A percentile compares a stretch with the other conserved stretches of the same genome.
These are phyloP conservation scores for Stenotaenia linearis DNA, from an alignment of 2,888 invertebrate genomes.

Conservation along the genomic window DNA sequence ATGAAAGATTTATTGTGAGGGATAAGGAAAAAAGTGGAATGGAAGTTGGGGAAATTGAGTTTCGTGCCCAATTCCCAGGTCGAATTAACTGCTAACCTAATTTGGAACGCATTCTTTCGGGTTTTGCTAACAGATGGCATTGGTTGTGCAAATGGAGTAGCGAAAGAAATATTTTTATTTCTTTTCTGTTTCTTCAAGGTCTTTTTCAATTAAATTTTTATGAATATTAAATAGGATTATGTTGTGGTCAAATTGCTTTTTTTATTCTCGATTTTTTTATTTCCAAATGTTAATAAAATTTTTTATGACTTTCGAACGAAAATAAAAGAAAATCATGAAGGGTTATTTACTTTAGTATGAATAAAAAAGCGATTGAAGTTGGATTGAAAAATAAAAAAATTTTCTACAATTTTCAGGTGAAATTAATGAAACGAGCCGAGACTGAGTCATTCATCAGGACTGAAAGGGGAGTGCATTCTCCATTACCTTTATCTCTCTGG, in stretches of 20 bases:
- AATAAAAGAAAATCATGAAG: neutral
- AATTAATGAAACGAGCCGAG: neutral
- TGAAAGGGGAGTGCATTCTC: neutral
- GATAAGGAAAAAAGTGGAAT: neutral
- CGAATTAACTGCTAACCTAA: slow-evolving; percentile 9
- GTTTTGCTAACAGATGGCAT: neutral
- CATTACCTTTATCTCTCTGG: neutral
- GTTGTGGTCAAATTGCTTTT: neutral
- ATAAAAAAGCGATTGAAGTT: neutral
- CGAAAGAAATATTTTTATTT: neutral
- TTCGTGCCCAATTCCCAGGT: slow-evolving; percentile 9
- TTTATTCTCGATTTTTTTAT: neutral
- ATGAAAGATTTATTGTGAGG: neutral
- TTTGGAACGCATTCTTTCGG: neutral
- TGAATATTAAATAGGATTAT: slow-evolving; percentile 1
- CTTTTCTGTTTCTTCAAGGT: neutral
- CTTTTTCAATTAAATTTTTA: neutral
- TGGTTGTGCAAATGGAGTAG: neutral
- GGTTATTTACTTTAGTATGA: neutral
- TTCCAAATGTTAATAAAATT: neutral
- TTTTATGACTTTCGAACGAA: neutral
- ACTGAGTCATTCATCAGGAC: slow-evolving; percentile 1
- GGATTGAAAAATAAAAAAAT: neutral
- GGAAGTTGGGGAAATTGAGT: slow-evolving; percentile 5
- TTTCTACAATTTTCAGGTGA: neutral